These are phyloP conservation scores for Mustela lutreola DNA, from an alignment of 2,113 vertebrate genomes.

Conservation along the genomic window DNA sequence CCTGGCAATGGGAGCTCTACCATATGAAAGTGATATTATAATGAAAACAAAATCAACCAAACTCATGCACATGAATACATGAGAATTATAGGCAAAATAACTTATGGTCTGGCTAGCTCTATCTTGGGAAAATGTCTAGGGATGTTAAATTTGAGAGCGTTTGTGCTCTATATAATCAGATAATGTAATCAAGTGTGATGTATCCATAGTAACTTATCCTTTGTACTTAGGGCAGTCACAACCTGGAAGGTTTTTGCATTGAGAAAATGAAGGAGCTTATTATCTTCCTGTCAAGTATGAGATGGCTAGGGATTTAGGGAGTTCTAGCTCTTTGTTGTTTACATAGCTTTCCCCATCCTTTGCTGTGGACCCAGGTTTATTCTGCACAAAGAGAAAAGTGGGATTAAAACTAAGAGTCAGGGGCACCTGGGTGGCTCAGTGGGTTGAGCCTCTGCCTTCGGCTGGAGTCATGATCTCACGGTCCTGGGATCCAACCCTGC, in stretches of 20 bases:
- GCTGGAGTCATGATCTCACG: too few species aligned
- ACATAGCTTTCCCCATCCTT: neutral
- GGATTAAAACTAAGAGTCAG: neutral
- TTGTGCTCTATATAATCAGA: neutral
- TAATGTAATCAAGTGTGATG: neutral
- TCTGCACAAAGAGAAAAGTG: constrained; percentile 3
- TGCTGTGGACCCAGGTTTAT: neutral
- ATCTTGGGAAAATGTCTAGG: neutral
- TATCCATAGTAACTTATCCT: neutral
- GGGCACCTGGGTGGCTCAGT: too few species aligned
- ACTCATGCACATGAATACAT: neutral
- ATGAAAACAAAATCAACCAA: neutral
- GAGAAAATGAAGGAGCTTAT: neutral
- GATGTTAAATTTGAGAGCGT: neutral
- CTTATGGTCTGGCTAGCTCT: neutral
- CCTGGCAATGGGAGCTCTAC: neutral
- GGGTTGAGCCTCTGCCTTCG: too few species aligned
- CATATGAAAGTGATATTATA: neutral
- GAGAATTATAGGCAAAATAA: neutral
- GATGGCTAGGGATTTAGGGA: neutral
- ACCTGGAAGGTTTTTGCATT: neutral
- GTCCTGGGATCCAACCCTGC: too few species aligned
- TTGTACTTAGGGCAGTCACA: neutral
- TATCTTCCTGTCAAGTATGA: neutral
- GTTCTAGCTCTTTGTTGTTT: neutral